A percentile compares a stretch with the other conserved stretches of the same genome.
Conservation (phyloP, 2,113 vertebrate species). For the Gobiocypris rarus region DNA sequence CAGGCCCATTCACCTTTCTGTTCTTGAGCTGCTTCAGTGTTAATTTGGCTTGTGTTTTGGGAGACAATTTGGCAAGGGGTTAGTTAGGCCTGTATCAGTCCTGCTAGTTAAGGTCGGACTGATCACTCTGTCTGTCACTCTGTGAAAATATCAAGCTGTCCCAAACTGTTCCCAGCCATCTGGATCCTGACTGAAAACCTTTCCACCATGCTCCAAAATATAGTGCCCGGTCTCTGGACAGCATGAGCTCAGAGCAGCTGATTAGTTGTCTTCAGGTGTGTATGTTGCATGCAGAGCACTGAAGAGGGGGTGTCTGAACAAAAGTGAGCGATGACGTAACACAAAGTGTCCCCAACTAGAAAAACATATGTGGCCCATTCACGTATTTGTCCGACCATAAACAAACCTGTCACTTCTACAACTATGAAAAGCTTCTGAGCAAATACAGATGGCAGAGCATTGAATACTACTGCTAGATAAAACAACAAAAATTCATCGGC, state of each 20-base stretch:
- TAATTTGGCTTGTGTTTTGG: slow-evolving; percentile 26
- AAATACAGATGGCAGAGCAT: no score
- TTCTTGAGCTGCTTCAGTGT: slow-evolving; percentile 21
- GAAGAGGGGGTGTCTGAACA: no score
- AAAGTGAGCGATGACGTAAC: no score
- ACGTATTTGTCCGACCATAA: no score
- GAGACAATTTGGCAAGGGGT: neutral
- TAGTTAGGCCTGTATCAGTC: slow-evolving; percentile 17
- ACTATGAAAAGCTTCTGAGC: no score
- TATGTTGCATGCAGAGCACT: no score
- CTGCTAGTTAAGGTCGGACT: slow-evolving; percentile 8
- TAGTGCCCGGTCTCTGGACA: slow-evolving; percentile 39
- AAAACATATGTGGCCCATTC: no score
- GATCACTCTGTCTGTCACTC: slow-evolving; percentile 59
- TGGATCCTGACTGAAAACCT: slow-evolving; percentile 50
- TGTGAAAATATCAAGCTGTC: slow-evolving; percentile 24
- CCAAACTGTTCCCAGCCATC: slow-evolving; percentile 35
- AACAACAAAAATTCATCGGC: no score
- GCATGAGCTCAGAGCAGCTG: slow-evolving; percentile 44
- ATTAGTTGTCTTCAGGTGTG: no score
- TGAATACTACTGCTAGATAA: no score
- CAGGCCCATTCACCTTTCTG: slow-evolving; percentile 9
- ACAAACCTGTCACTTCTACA: no score
- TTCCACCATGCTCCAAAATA: slow-evolving; percentile 57
- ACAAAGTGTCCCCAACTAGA: no score